phyloP scores from a whole-genome alignment of 1,140 invertebrate genomes.

The Drosophila murphyi region DNA sequence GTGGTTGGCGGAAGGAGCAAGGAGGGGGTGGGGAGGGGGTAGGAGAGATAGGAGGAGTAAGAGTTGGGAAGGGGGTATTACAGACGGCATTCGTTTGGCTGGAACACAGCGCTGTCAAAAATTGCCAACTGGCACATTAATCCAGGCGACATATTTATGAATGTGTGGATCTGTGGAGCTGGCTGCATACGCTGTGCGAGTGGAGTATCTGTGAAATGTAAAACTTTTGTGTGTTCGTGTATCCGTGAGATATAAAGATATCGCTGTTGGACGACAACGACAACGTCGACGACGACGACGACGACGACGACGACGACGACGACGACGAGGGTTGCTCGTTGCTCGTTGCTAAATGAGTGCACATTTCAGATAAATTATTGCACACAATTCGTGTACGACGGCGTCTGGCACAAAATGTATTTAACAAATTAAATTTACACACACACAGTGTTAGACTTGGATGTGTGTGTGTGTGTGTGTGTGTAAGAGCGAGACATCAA shows the following conservation, averaged over 20 bases:
- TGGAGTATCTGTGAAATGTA: constrained; percentile 53
- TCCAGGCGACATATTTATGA: constrained; percentile 82
- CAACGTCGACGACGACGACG: not conserved
- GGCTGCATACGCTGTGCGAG: constrained; percentile 7
- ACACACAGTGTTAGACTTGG: constrained; percentile 36
- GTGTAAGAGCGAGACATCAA: constrained; percentile 51
- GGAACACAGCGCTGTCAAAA: constrained; percentile 71
- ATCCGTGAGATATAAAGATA: constrained; percentile 81
- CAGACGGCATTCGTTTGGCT: constrained; percentile 48
- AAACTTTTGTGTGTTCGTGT: constrained; percentile 49
- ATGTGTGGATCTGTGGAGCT: constrained; percentile 57
- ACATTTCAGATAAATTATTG: constrained; percentile 84
- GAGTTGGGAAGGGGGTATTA: not conserved
- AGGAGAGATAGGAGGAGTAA: not conserved
- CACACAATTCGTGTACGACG: constrained; percentile 77
- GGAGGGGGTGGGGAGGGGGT: not conserved
- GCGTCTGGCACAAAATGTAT: constrained; percentile 72
- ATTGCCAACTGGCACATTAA: constrained; percentile 82
- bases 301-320: too few species aligned
- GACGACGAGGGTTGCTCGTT: constrained; percentile 74
- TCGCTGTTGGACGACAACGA: constrained; percentile 56
- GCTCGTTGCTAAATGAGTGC: constrained; percentile 76
- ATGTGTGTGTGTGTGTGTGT: not conserved
- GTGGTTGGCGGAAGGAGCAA: not conserved
- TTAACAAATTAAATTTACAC: constrained; percentile 83